These are phyloP conservation scores for Tetropium fuscum DNA, from an alignment of 2,888 invertebrate genomes.

Conservation along the genomic window DNA sequence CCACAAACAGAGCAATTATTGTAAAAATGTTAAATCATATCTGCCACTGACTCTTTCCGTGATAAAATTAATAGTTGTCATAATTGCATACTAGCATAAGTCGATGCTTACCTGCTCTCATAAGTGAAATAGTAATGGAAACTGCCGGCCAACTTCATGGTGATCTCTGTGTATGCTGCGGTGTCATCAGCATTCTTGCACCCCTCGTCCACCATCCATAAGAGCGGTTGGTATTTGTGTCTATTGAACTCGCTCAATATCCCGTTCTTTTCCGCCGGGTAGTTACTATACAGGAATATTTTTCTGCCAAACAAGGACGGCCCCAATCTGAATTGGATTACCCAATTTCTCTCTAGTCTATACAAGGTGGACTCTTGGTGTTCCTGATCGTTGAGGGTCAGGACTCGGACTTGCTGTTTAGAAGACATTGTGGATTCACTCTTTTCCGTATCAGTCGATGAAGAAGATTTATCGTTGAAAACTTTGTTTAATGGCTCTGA, in stretches of 20 bases:
- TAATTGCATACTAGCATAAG: no score
- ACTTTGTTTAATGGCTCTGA: no score
- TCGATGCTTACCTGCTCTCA: conserved; percentile 50
- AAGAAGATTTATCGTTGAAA: no score
- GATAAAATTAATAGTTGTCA: no score
- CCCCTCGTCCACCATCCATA: conserved; percentile 74
- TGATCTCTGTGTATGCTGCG: conserved; percentile 74
- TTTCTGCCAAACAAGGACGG: conserved; percentile 84
- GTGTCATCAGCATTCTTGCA: conserved; percentile 71
- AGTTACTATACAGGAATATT: conserved; percentile 86
- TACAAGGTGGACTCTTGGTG: conserved; percentile 82
- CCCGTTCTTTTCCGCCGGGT: conserved; percentile 69
- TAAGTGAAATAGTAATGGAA: conserved; percentile 84
- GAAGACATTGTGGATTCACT: conserved; percentile 22
- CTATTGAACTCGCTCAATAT: conserved; percentile 73
- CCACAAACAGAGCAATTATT: no score
- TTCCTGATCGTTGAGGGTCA: conserved; percentile 81
- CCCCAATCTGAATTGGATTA: conserved; percentile 77
- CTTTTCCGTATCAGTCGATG: no score
- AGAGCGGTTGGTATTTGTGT: conserved; percentile 79
- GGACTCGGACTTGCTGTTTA: conserved; percentile 69
- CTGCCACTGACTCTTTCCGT: no score
- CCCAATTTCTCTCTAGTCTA: conserved; percentile 79
- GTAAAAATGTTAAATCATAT: no score
- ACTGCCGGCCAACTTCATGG: conserved; percentile 79